phyloP scores from a whole-genome alignment of 2,113 vertebrate species.

The Holacanthus passer region DNA sequence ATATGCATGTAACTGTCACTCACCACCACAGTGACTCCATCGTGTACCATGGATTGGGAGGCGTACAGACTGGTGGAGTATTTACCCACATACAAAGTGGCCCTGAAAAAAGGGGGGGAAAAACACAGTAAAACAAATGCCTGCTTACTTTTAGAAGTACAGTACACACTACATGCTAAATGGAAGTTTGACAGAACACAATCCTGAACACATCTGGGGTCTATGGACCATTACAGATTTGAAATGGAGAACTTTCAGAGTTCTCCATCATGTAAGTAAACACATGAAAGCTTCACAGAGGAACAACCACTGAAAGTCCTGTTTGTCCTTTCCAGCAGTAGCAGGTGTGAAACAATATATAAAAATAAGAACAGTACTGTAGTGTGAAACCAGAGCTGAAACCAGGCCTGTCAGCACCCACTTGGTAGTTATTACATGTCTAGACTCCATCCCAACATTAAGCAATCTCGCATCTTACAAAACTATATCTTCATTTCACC shows the following conservation, averaged over 20 bases:
- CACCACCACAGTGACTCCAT: constrained; percentile 97
- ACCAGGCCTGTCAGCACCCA: constrained; percentile 6
- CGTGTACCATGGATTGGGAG: constrained; percentile 95
- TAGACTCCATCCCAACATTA: constrained; percentile 20
- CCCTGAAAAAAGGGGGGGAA: constrained; percentile 79
- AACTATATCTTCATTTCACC: constrained; percentile 11
- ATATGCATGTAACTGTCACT: constrained; percentile 71
- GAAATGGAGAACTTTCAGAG: background rate
- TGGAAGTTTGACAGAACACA: background rate
- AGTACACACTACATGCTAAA: background rate
- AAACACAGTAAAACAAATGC: background rate
- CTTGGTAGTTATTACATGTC: constrained; percentile 25
- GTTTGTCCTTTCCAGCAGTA: constrained; percentile 37
- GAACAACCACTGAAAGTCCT: constrained; percentile 35
- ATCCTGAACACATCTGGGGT: background rate
- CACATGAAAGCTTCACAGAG: background rate
- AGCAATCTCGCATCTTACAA: constrained; percentile 33
- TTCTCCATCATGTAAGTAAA: constrained; percentile 11
- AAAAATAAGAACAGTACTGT: constrained; percentile 17
- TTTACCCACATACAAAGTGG: constrained; percentile 96
- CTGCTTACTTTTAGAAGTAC: background rate
- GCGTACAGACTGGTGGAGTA: constrained; percentile 97
- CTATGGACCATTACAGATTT: background rate
- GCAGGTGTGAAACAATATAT: constrained; percentile 43
- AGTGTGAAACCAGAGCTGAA: constrained; percentile 38